Base-by-base conservation (phyloP, 2,113 vertebrate genomes). In the Otolemur garnettii region DNA sequence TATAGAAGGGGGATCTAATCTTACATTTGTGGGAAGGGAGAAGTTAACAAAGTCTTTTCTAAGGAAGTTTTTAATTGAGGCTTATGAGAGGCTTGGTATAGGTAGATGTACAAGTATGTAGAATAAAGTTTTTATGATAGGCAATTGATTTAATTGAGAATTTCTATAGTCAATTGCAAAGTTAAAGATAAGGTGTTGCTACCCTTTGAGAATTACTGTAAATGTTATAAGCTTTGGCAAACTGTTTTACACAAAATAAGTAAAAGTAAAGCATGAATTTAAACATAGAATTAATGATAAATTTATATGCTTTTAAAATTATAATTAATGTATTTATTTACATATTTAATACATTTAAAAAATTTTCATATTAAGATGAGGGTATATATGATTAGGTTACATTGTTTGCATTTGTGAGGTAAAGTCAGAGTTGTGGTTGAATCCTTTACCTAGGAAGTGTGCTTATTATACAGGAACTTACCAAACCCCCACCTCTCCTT, bases 221-320 rank as follows among this genome's bases (percentile, higher is more conserved):
- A 62, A 62, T 78, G 24, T 85, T 74, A 45, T 38, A 86, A 68
- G 11, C 66, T 90, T 33, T 71, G 45, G 30, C 24, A 74, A 91
- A 82, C 10, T 59, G 6, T 68, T 57, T 90, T 50, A 62, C 5
- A 42, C 17, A 62, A 86, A 93, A 92, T 53, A 87, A 53, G 22
- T 79, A 80, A 75, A 94, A 72, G 42, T 74, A 80, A 90, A 50
- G 7, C 59, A 93, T 66, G 2, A n/a, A 57, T 57, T 69, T 79
- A 74, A 94, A 19, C 38, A 94, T 8, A 62, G 14, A 79, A 93
- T 89, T 72, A 68, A 93, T 66, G 38, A 74, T 64, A 87, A 81
- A 5, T 38, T 92, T n/a, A 60, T 77, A n/a, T 50, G 57, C 11
- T 60, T 91, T 77, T 62, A 80, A 55, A 59, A 75, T 81, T 55